These are phyloP conservation scores for Drosophila oshimai DNA, from an alignment of 1,140 invertebrate species.

Conservation along the genomic window DNA sequence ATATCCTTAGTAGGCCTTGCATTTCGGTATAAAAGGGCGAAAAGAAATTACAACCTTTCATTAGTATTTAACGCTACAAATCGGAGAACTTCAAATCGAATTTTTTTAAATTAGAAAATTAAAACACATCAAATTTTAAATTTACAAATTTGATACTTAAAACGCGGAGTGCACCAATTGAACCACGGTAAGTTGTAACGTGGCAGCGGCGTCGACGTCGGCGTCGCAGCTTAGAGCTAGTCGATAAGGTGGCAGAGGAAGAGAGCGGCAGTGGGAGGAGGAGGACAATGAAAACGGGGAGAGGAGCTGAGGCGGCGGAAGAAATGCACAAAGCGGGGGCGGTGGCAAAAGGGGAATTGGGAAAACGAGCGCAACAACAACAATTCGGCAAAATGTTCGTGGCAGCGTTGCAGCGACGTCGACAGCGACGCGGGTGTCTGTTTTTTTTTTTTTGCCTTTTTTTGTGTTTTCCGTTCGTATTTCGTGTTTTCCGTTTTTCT, in stretches of 20 bases:
- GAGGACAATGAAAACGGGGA: not conserved
- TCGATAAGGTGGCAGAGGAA: not conserved
- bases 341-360: constrained; percentile 7
- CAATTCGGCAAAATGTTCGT: constrained; percentile 68
- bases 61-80: too few relatives aligned
- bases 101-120: too few relatives aligned
- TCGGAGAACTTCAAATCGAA: too few relatives aligned
- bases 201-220: not conserved
- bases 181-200: constrained; percentile 38
- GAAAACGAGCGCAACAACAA: constrained; percentile 26
- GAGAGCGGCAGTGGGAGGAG: constrained; percentile 24
- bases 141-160: not conserved
- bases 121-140: too few relatives aligned
- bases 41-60: too few relatives aligned
- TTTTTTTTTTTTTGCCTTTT: too few relatives aligned
- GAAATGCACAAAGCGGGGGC: constrained; percentile 31
- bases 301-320: too few relatives aligned
- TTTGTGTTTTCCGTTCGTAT: constrained; percentile 29
- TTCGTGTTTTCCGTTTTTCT: constrained; percentile 66
- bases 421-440: constrained; percentile 28
- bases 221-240: constrained; percentile 46
- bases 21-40: too few relatives aligned
- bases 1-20: too few relatives aligned
- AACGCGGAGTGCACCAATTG: not conserved
- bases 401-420: constrained; percentile 44